Percentiles rank a stretch among this genome's conserved stretches.
Conservation (phyloP, 2,888 invertebrate species). For the Tuta absoluta region DNA sequence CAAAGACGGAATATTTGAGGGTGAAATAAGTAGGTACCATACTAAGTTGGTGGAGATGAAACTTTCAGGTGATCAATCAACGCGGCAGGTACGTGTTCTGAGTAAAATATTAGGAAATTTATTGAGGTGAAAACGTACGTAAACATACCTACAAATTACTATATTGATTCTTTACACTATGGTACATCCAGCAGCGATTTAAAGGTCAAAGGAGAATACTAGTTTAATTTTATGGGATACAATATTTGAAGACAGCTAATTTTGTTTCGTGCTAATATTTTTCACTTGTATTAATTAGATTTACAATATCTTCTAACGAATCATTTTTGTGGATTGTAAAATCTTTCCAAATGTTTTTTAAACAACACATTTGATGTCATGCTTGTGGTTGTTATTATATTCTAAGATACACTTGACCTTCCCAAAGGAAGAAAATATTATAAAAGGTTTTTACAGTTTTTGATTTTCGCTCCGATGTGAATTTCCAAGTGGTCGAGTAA, state of each 20-base stretch:
- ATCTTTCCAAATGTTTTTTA: no score
- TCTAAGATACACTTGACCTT: no score
- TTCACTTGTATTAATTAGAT: no score
- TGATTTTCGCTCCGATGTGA: not conserved
- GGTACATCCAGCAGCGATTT: not conserved
- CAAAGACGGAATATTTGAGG: no score
- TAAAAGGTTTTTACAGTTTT: not conserved
- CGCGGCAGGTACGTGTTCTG: conserved; percentile 25
- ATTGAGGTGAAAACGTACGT: conserved; percentile 8
- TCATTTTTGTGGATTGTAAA: no score
- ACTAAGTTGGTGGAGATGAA: conserved; percentile 37
- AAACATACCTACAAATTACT: not conserved
- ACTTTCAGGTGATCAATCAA: conserved; percentile 60
- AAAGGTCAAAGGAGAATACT: not conserved
- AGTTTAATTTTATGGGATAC: not conserved
- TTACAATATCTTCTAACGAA: no score
- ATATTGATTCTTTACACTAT: not conserved
- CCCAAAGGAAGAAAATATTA: no score
- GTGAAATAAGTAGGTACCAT: no score
- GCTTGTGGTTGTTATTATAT: no score
- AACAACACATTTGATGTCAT: no score
- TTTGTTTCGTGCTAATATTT: no score
- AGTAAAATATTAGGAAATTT: conserved; percentile 37
- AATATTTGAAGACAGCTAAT: not conserved
- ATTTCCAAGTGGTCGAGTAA: not conserved